These are phyloP conservation scores for Lanistes nyassanus DNA, from an alignment of 1,140 invertebrate species.

Conservation along the genomic window DNA sequence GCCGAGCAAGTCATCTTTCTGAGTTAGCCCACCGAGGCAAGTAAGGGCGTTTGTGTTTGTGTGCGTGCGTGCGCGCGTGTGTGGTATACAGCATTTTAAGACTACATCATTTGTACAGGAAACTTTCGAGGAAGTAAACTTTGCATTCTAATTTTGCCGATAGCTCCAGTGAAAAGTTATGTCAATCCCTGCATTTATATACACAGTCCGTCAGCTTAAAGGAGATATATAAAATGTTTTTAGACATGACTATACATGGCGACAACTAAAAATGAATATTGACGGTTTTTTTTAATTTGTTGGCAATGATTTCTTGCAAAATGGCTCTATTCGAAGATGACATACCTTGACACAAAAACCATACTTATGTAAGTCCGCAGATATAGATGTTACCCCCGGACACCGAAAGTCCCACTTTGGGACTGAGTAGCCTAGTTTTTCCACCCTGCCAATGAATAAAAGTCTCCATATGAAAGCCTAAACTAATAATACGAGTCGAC, in stretches of 20 bases:
- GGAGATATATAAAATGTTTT: background rate
- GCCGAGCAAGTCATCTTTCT: too few species aligned
- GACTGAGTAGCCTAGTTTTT: constrained; percentile 79
- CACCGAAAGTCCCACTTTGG: constrained; percentile 89
- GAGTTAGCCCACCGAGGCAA: too few species aligned
- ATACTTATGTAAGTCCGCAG: constrained; percentile 94
- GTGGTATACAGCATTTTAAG: too few species aligned
- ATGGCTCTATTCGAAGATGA: background rate
- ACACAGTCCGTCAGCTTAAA: background rate
- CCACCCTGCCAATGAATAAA: constrained; percentile 93
- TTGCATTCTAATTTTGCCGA: too few species aligned
- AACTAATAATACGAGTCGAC: too few species aligned
- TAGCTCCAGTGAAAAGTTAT: background rate
- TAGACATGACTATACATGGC: background rate
- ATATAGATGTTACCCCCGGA: constrained; percentile 94
- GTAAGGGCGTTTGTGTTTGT: too few species aligned
- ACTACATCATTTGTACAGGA: too few species aligned
- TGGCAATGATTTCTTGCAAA: too few species aligned
- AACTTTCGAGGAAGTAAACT: too few species aligned
- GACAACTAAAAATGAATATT: background rate
- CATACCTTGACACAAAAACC: constrained; percentile 60
- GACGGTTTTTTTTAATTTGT: too few species aligned
- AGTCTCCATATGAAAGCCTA: too few species aligned
- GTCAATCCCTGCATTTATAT: background rate
- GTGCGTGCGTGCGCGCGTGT: too few species aligned